phyloP scores from a whole-genome alignment of 1,140 invertebrate species.

The Colletes gigas region DNA sequence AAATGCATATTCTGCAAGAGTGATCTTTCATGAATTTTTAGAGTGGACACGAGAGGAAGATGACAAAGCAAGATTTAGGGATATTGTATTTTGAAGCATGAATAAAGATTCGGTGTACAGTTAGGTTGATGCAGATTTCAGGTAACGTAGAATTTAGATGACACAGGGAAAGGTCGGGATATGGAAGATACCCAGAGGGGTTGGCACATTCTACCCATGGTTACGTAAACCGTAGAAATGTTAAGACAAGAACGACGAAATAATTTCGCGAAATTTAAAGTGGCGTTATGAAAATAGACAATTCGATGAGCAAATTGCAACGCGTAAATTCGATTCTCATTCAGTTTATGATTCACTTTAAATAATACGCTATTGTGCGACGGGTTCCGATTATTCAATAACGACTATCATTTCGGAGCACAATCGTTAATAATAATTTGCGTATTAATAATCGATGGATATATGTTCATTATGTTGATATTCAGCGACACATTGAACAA shows the following conservation, averaged over 20 bases:
- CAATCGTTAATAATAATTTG: constrained; percentile 38
- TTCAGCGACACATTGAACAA: not conserved
- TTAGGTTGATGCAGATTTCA: too few species aligned
- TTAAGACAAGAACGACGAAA: not conserved
- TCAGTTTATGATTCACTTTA: constrained; percentile 6
- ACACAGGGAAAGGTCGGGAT: too few species aligned
- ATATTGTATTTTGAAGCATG: too few species aligned
- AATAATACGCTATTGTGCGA: constrained; percentile 29
- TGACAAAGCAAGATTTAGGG: too few species aligned
- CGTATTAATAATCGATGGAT: not conserved
- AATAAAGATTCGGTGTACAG: too few species aligned
- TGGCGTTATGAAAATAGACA: not conserved
- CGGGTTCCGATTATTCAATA: constrained; percentile 4
- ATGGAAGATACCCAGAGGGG: too few species aligned
- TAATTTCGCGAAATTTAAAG: not conserved
- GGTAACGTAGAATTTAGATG: too few species aligned
- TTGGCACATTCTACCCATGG: too few species aligned
- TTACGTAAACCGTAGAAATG: not conserved
- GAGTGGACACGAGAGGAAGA: too few species aligned
- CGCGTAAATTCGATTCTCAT: constrained; percentile 15
- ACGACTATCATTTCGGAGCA: not conserved
- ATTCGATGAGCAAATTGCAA: constrained; percentile 9
- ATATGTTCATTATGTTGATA: not conserved
- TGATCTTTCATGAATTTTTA: too few species aligned
- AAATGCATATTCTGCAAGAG: too few species aligned